Percentiles rank a stretch among this genome's conserved stretches.
phyloP scores from a whole-genome alignment of 2,888 invertebrate genomes.

The Dinocampus coccinellae region DNA sequence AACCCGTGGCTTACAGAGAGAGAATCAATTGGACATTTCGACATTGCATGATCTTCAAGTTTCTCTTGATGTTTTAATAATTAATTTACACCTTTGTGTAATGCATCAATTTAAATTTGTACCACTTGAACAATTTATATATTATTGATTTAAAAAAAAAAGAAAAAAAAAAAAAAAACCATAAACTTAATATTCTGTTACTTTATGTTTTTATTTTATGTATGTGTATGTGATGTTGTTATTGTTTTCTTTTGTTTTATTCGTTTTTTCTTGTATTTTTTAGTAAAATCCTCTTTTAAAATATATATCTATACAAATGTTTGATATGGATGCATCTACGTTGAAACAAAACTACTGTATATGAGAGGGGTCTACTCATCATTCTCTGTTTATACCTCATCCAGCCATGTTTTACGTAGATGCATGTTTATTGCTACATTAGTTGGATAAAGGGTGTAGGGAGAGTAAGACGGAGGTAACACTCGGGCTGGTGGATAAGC shows the following conservation, averaged over 20 bases:
- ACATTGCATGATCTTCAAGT: not conserved
- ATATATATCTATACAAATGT: not conserved
- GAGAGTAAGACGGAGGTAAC: conserved; percentile 25
- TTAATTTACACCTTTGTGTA: not conserved
- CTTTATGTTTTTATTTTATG: no score
- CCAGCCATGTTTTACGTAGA: conserved; percentile 52
- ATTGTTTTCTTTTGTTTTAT: not conserved
- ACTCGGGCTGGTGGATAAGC: conserved; percentile 41
- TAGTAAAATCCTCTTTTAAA: not conserved
- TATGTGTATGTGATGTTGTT: no score
- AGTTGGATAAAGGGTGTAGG: conserved; percentile 38
- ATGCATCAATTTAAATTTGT: not conserved
- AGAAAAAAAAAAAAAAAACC: no score
- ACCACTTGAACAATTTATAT: not conserved
- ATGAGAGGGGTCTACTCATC: not conserved
- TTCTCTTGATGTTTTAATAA: not conserved
- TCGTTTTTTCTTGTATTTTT: not conserved
- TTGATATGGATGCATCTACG: not conserved
- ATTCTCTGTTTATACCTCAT: conserved; percentile 34
- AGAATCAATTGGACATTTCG: conserved; percentile 6
- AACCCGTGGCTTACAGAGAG: conserved; percentile 3
- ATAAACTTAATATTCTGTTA: no score
- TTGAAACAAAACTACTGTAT: not conserved
- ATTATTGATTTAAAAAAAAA: no score
- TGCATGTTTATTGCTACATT: conserved; percentile 64